Base-by-base conservation (phyloP, 2,797 vertebrate genomes). In the Lacerta viridis region DNA sequence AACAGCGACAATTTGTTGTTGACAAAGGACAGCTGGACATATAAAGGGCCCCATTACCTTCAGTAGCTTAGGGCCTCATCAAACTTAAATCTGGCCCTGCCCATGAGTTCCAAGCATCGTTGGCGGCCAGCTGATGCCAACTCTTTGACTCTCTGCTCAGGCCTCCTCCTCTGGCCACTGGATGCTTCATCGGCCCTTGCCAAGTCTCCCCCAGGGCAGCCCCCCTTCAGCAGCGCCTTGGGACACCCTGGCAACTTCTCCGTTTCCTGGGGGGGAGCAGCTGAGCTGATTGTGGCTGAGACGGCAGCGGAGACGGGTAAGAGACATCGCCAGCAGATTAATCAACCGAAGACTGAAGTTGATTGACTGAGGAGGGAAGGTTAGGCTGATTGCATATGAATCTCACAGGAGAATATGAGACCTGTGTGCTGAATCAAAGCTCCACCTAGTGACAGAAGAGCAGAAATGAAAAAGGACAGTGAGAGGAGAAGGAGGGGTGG, bases 141-240 rank as follows among this genome's bases (percentile, higher is more conserved):
- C 23, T 29, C 29, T 9, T 33, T 25, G n/a, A 3, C 43, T 33
- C 59, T 36, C 6, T 75, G 1, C 41, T 36, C 36, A 55, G 76
- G 3, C n/a, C 20, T 33, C 7, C 17, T 7, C 79, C 46, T 78
- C 72, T 2, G 33, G 25, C 78, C 61, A 39, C 79, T 50, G 66
- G 89, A 46, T 83, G 20, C 15, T 20, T 5, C 46, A 77, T 18
- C 89, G 77, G 0, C 86, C 86, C 3, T 23, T 90, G 77, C 88
- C 88, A 8, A 81, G 27, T 2, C 23, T 76, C 3, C 88, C 88
- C 3, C 25, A 1, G 7, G 68, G 75, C 1, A 1, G 27, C 27
- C 61, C 43, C 1, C 36, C 59, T 1, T 1, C 46, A 2, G 7
- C 39, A 1, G 23, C 3, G 1, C 23, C 10, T 0, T 80, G 82